phyloP scores from a whole-genome alignment of 2,888 invertebrate genomes.

The Brachypalpus laphriformis region DNA sequence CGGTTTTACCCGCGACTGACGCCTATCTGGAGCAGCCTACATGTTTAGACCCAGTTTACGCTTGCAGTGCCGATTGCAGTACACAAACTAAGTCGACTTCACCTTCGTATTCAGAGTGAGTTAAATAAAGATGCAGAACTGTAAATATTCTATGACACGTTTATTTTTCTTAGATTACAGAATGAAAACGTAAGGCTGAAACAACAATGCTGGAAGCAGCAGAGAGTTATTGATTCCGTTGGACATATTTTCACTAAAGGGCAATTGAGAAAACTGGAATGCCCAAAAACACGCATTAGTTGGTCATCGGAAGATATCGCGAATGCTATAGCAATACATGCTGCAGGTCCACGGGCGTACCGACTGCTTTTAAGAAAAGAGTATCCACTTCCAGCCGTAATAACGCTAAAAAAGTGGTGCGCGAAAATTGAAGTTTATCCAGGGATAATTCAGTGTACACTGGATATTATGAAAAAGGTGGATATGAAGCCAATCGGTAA shows the following conservation, averaged over 20 bases:
- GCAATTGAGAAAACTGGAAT: neutral
- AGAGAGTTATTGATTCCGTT: neutral
- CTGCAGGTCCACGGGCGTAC: neutral
- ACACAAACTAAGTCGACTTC: neutral
- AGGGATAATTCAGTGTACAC: neutral
- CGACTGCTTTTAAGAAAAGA: neutral
- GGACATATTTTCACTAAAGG: slow-evolving; percentile 9
- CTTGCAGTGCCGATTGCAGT: neutral
- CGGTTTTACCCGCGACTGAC: neutral
- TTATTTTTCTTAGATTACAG: slow-evolving; percentile 1
- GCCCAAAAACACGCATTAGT: neutral
- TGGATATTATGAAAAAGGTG: slow-evolving; percentile 7
- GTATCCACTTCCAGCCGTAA: neutral
- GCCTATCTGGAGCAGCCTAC: neutral
- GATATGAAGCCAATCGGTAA: slow-evolving; percentile 21
- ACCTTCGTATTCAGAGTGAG: neutral
- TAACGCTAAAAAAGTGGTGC: slow-evolving; percentile 5
- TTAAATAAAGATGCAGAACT: neutral
- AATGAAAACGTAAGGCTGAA: neutral
- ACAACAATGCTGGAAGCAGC: slow-evolving; percentile 11
- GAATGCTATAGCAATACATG: neutral
- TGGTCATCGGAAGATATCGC: neutral
- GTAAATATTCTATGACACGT: neutral
- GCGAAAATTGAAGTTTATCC: slow-evolving; percentile 9
- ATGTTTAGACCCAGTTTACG: neutral